Evolutionary conservation across 1,140 invertebrate species (phyloP).

Genomic region (Drosophila sucinea): DNA sequence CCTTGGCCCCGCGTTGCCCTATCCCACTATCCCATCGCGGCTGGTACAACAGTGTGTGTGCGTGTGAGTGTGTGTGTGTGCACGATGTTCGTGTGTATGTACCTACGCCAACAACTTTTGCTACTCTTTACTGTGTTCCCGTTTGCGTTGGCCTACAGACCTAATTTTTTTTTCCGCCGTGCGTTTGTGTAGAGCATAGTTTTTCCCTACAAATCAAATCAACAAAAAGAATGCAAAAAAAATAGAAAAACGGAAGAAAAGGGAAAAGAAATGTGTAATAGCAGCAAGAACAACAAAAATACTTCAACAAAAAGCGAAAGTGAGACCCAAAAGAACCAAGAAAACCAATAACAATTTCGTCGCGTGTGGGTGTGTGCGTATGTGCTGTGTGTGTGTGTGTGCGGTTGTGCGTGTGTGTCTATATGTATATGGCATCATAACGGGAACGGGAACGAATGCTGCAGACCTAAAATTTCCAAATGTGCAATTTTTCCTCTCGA

Average conservation of each 20-base stretch:
- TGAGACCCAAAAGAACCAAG: slow-evolving; percentile 39
- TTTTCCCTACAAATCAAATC: slow-evolving; percentile 69
- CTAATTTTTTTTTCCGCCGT: slow-evolving; percentile 71
- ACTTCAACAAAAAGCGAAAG: slow-evolving; percentile 39
- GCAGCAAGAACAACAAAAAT: slow-evolving; percentile 45
- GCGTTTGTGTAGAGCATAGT: slow-evolving; percentile 63
- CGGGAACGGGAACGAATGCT: slow-evolving; percentile 33
- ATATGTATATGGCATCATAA: slow-evolving; percentile 50
- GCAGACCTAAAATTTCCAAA: neutral
- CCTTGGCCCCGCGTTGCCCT: slow-evolving; percentile 64
- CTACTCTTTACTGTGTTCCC: slow-evolving; percentile 74
- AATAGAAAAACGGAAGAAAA: neutral
- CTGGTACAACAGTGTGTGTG: slow-evolving; percentile 31
- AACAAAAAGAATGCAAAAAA: slow-evolving; percentile 56
- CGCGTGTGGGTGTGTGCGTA: slow-evolving; percentile 14
- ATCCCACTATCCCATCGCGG: slow-evolving; percentile 23
- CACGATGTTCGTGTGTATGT: slow-evolving; percentile 31
- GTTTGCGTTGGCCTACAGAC: slow-evolving; percentile 81
- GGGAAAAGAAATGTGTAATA: slow-evolving; percentile 6
- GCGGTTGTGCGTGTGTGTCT: slow-evolving; percentile 31
- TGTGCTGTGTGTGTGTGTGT: slow-evolving; percentile 29
- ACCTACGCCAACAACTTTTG: slow-evolving; percentile 78
- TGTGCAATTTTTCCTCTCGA: slow-evolving; percentile 21
- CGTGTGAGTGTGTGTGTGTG: slow-evolving; percentile 30
- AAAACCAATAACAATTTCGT: slow-evolving; percentile 16